Percentiles rank a stretch among this genome's conserved stretches.
phyloP scores from a whole-genome alignment of 1,140 invertebrate species.

The Campodea augens region DNA sequence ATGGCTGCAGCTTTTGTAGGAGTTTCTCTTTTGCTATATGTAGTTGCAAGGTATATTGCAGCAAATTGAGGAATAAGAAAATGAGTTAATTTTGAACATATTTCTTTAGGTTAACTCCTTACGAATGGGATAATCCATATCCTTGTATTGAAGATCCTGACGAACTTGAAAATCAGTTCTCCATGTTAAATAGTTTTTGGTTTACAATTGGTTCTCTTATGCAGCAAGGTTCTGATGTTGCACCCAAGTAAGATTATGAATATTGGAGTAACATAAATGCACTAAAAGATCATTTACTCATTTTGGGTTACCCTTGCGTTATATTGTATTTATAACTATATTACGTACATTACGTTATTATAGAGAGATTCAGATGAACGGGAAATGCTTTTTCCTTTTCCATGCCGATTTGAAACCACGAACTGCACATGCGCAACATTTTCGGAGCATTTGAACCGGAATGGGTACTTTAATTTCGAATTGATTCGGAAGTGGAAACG shows the following conservation, averaged over 20 bases:
- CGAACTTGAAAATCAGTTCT: slow-evolving; percentile 62
- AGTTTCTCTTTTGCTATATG: slow-evolving; percentile 47
- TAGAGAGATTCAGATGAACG: no score
- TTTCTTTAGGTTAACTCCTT: slow-evolving; percentile 40
- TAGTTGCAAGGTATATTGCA: slow-evolving; percentile 38
- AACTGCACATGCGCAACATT: no score
- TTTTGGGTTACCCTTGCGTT: no score
- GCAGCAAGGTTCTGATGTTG: slow-evolving; percentile 71
- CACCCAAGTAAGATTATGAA: slow-evolving; percentile 32
- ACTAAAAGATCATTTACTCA: no score
- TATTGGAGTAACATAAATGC: no score
- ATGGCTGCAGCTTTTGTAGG: slow-evolving; percentile 48
- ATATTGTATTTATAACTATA: no score
- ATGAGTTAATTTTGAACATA: not conserved
- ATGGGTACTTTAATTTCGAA: no score
- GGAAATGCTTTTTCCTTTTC: no score
- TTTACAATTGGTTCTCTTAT: slow-evolving; percentile 58
- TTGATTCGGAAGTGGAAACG: no score
- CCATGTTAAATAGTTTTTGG: slow-evolving; percentile 61
- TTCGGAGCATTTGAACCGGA: no score
- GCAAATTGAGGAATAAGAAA: not conserved
- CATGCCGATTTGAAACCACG: no score
- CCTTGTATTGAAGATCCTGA: slow-evolving; percentile 56
- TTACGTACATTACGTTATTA: no score
- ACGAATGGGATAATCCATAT: slow-evolving; percentile 65